phyloP scores from a whole-genome alignment of 2,888 invertebrate genomes.

The Physocephala rufipes region DNA sequence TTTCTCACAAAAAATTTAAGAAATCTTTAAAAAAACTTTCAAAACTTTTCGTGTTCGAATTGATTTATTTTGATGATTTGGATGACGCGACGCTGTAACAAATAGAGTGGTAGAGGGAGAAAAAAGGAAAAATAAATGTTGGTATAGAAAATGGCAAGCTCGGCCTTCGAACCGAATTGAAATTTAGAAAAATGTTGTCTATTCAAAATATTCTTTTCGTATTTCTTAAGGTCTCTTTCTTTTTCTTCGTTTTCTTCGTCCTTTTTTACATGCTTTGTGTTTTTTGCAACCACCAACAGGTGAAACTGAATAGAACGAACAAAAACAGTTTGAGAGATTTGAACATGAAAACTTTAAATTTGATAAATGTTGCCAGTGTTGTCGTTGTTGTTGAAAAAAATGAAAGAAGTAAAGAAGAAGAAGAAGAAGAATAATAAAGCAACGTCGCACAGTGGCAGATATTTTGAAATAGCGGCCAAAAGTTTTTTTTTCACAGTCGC shows the following conservation, averaged over 20 bases:
- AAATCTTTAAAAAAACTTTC: slow-evolving; percentile 21
- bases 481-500: too few species aligned
- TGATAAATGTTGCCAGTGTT: background rate
- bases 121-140: background rate
- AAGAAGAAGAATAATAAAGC: too few species aligned
- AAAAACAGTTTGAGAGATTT: slow-evolving; percentile 19
- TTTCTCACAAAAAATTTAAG: too few species aligned
- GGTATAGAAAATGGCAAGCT: background rate
- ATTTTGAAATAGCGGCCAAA: too few species aligned
- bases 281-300: slow-evolving; percentile 11
- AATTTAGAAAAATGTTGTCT: slow-evolving; percentile 21
- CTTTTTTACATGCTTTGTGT: slow-evolving; percentile 1
- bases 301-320: slow-evolving; percentile 26
- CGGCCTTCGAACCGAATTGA: background rate
- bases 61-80: slow-evolving; percentile 34
- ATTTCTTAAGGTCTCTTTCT: background rate
- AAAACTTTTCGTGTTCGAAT: slow-evolving; percentile 31
- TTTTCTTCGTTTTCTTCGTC: background rate
- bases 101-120: background rate
- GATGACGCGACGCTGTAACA: background rate
- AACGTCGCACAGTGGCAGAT: too few species aligned
- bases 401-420: background rate
- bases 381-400: too few species aligned
- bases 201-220: slow-evolving; percentile 26
- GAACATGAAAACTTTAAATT: slow-evolving; percentile 9